A percentile compares a stretch with the other conserved stretches of the same genome.
phyloP scores from a whole-genome alignment of 2,797 vertebrate genomes.

The Champsocephalus gunnari region DNA sequence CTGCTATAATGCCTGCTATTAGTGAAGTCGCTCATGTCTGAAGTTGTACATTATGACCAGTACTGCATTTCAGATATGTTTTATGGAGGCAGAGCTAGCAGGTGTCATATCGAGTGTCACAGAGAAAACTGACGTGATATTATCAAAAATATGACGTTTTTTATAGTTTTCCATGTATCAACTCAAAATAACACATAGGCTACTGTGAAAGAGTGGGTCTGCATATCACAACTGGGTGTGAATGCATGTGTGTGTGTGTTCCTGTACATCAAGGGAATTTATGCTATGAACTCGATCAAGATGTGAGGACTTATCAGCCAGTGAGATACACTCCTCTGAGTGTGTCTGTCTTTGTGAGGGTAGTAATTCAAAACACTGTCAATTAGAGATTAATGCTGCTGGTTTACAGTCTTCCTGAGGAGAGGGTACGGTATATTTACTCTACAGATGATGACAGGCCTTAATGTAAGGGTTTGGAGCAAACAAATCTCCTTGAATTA shows the following conservation, averaged over 20 bases:
- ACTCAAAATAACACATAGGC: no score
- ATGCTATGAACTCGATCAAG: conserved; percentile 49
- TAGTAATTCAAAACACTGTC: conserved; percentile 75
- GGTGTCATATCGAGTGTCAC: no score
- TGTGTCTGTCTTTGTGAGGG: conserved; percentile 55
- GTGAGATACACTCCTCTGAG: conserved; percentile 49
- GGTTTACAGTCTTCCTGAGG: conserved; percentile 71
- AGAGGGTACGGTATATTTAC: conserved; percentile 69
- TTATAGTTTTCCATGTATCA: no score
- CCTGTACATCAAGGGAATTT: conserved; percentile 52
- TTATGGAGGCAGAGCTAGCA: no score
- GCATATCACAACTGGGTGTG: no score
- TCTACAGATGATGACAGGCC: conserved; percentile 69
- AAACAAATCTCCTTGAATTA: conserved; percentile 69
- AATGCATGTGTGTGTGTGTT: conserved; percentile 16
- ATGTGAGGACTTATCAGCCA: conserved; percentile 56
- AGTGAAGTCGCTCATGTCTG: no score
- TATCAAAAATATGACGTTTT: no score
- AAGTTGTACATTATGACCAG: no score
- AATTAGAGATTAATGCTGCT: conserved; percentile 76
- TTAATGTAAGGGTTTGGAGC: conserved; percentile 77
- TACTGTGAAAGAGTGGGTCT: no score
- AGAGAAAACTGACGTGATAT: no score
- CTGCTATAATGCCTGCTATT: no score
- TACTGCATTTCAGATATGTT: no score